A percentile compares a stretch with the other conserved stretches of the same genome.
These are phyloP conservation scores for Pelodiscus sinensis DNA, from an alignment of 2,113 vertebrate species.

Conservation along the genomic window DNA sequence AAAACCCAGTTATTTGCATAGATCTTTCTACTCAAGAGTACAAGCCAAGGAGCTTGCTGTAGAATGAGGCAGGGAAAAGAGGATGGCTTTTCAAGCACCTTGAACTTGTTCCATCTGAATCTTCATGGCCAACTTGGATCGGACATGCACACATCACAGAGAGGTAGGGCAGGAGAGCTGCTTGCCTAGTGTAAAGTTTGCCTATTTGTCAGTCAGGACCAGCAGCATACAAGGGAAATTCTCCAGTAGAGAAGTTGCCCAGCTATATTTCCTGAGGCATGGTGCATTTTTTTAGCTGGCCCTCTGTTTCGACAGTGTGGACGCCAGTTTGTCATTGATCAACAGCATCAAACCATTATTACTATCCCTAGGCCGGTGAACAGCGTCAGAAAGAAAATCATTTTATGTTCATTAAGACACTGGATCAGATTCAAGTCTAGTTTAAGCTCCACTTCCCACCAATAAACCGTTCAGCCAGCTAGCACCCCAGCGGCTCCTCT, in stretches of 20 bases:
- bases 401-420: neutral
- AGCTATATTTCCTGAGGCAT: neutral
- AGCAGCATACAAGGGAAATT: too few relatives aligned
- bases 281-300: neutral
- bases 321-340: neutral
- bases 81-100: neutral
- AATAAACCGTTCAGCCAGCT: neutral
- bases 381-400: neutral
- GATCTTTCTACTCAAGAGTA: neutral
- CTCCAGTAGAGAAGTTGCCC: too few relatives aligned
- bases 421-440: neutral
- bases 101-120: neutral
- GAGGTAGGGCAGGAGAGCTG: neutral
- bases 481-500: fast-evolving
- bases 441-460: neutral
- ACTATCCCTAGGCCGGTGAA: neutral
- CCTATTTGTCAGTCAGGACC: neutral
- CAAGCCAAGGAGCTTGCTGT: neutral
- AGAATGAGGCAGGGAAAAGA: neutral
- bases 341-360: neutral
- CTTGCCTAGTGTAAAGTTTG: too few relatives aligned
- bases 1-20: neutral
- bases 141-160: neutral
- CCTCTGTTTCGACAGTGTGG: neutral
- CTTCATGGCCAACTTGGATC: neutral